phyloP scores from a whole-genome alignment of 1,140 invertebrate species.

The Drosophila burlai region DNA sequence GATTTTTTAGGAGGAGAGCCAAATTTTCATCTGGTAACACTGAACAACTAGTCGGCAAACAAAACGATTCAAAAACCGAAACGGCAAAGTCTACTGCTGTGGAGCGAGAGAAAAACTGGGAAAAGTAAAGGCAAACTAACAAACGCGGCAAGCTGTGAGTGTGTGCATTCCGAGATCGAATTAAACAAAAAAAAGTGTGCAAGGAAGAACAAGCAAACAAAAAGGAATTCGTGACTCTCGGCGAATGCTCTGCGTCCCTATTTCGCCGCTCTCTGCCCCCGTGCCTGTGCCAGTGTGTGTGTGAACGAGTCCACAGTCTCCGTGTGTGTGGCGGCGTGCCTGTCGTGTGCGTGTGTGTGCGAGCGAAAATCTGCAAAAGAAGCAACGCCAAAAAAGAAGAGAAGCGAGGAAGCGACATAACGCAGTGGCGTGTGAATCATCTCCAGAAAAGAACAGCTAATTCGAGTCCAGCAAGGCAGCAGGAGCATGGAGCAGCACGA shows the following conservation, averaged over 20 bases:
- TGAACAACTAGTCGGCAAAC: not conserved
- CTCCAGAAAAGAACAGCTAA: slow-evolving; percentile 28
- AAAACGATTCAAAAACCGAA: slow-evolving; percentile 5
- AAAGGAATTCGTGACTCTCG: slow-evolving; percentile 59
- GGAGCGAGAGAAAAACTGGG: slow-evolving; percentile 5
- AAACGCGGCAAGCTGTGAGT: slow-evolving; percentile 16
- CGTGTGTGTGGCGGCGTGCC: slow-evolving; percentile 47
- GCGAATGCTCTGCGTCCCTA: slow-evolving; percentile 50
- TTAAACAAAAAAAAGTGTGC: slow-evolving; percentile 14
- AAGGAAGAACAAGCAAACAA: slow-evolving; percentile 45
- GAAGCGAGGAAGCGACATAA: slow-evolving; percentile 45
- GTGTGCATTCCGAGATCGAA: slow-evolving; percentile 12
- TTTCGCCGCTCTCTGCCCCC: slow-evolving; percentile 29
- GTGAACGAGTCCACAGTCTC: slow-evolving; percentile 30
- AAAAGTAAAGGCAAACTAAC: slow-evolving; percentile 1
- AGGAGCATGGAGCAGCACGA: slow-evolving; percentile 80
- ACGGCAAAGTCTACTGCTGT: slow-evolving; percentile 10
- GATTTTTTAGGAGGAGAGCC: no score
- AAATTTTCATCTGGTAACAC: no score
- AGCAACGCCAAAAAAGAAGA: slow-evolving; percentile 41
- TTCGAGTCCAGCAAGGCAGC: slow-evolving; percentile 16
- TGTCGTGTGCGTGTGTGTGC: slow-evolving; percentile 50
- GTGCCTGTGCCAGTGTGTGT: slow-evolving; percentile 44
- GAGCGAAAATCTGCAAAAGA: slow-evolving; percentile 69
- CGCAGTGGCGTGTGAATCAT: slow-evolving; percentile 74